Evolutionary conservation across 2,797 vertebrate genomes (phyloP), one percentile per base, ranked within the genome.

Genomic region (Cossypha polioptera): DNA sequence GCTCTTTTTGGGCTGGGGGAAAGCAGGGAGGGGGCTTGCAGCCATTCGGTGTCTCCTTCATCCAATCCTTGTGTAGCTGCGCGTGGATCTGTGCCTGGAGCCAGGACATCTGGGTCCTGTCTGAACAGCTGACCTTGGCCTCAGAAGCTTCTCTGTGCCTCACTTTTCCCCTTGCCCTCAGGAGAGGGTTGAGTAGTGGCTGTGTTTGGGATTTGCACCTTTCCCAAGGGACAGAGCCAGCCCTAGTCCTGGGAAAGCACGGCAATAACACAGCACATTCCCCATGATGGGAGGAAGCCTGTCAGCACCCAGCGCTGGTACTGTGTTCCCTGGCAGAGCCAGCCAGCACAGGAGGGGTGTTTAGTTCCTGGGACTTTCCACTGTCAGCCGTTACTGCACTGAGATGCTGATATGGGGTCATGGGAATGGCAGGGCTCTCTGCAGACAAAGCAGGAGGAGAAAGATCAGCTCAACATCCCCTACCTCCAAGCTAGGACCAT

Each of bases 81-180:
- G 72, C 0, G 67, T 91, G 87, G 85, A 91, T 93, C 91, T 96
- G 92, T 96, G 94, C 95, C 96, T 80, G 87, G 75, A 94, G 54
- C 91, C 88, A 67, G 88, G 67, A 87, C 7, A 3, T 33, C 92
- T 88, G 80, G 38, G 72, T 94, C 85, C 62, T 91, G 21, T 91
- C 76, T 94, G 91, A 96, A 96, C 86, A 96, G 93, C 69, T 95
- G 85, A 95, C 88, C 69, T 92, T 95, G 82, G 88, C 82, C 96
- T 87, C 93, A 95, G 94, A 75, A 29, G 1, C 42, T 79, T 90
- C 79, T 95, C 79, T 3, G 66, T 95, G 94, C 85, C 88, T 96
- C 87, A 80, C 54, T 96, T 96, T 92, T 47, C 85, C 95, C 38
- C 10, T 13, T 69, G 28, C 17, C 42, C 75, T 13, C 15, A 28